Evolutionary conservation across 2,888 invertebrate genomes (phyloP).

Genomic region (Norana najaformis): DNA sequence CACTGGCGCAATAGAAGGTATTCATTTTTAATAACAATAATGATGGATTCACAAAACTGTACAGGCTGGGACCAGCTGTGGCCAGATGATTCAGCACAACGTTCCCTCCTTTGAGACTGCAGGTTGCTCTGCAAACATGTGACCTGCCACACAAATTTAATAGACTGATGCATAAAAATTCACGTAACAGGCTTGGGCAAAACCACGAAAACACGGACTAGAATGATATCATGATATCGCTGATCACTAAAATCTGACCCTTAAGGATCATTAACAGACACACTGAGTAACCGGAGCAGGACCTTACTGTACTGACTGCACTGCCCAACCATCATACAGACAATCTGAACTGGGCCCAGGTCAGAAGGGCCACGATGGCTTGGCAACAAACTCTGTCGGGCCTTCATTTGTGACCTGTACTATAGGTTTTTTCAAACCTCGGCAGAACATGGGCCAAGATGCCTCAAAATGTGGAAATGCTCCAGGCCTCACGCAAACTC

Average conservation of each 20-base stretch:
- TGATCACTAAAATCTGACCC: not conserved
- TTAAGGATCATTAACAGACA: not conserved
- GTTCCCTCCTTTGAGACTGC: not conserved
- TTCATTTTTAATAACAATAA: no score
- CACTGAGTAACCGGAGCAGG: not conserved
- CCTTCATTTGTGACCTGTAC: not conserved
- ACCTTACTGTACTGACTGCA: not conserved
- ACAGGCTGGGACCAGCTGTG: not conserved
- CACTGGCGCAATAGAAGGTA: no score
- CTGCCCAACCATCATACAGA: no score
- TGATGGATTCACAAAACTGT: not conserved
- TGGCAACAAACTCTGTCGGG: not conserved
- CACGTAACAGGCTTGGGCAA: no score
- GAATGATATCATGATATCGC: no score
- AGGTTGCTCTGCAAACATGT: not conserved
- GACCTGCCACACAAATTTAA: not conserved
- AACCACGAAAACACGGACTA: no score
- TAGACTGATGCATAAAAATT: not conserved
- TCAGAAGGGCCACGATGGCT: not conserved
- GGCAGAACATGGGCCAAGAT: no score
- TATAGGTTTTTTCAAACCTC: no score
- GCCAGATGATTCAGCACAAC: not conserved
- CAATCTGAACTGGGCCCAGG: not conserved
- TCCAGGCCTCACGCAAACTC: no score
- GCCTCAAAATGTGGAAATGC: no score